Evolutionary conservation across 2,888 invertebrate genomes (phyloP).

Genomic region (Eubasilissa splendida): DNA sequence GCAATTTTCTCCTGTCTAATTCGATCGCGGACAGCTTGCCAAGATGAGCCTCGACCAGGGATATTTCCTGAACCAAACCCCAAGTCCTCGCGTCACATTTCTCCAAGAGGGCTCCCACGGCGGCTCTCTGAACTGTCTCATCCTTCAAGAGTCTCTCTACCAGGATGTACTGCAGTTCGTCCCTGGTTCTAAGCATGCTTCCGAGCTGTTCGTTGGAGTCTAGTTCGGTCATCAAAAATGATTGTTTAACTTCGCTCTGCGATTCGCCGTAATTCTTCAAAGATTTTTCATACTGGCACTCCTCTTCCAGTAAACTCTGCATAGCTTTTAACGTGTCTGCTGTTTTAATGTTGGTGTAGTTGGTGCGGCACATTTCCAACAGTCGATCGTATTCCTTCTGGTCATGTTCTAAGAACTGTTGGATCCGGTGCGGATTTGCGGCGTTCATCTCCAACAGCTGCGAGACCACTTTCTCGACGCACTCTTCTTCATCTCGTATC

Average conservation of each 20-base stretch:
- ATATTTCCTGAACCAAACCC: constrained; percentile 84
- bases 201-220: constrained; percentile 75
- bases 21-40: constrained; percentile 82
- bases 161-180: constrained; percentile 74
- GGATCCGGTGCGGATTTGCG: constrained; percentile 74
- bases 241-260: constrained; percentile 78
- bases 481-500: constrained; percentile 77
- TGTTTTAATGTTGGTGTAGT: constrained; percentile 75
- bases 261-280: constrained; percentile 78
- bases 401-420: constrained; percentile 79
- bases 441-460: constrained; percentile 77
- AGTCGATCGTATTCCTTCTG: constrained; percentile 78
- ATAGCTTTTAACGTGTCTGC: constrained; percentile 81
- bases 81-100: constrained; percentile 83
- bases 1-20: constrained; percentile 79
- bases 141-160: constrained; percentile 77
- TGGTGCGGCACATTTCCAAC: constrained; percentile 74
- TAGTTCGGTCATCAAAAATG: constrained; percentile 72
- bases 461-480: constrained; percentile 76
- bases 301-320: constrained; percentile 79
- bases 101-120: constrained; percentile 81
- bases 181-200: constrained; percentile 75
- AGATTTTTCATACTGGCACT: constrained; percentile 74
- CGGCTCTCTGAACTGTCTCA: constrained; percentile 81
- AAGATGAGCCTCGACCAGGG: constrained; percentile 80